phyloP scores from a whole-genome alignment of 2,113 vertebrate genomes.

The Leucoraja erinaceus region DNA sequence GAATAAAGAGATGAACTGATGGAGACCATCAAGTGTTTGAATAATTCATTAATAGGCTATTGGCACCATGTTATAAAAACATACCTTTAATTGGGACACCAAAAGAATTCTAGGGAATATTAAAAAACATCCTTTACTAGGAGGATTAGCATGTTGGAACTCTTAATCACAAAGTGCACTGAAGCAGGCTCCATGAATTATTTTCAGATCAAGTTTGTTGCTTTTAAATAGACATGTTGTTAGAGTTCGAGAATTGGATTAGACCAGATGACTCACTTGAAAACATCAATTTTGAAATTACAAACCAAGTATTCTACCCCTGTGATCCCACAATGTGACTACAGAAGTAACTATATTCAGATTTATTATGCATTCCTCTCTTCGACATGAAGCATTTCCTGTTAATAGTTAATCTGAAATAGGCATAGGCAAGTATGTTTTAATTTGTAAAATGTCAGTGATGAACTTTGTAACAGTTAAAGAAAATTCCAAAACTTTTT shows the following conservation, averaged over 20 bases:
- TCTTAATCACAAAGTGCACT: too few relatives aligned
- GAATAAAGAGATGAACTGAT: background rate
- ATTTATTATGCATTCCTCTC: background rate
- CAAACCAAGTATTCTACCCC: background rate
- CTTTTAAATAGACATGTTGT: background rate
- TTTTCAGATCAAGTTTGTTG: background rate
- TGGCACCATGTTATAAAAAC: too few relatives aligned
- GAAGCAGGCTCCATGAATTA: background rate
- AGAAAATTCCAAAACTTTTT: too few relatives aligned
- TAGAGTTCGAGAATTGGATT: background rate
- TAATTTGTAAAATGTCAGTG: conserved; percentile 19
- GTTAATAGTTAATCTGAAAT: conserved; percentile 13
- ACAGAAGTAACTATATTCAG: background rate
- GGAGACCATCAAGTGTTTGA: background rate
- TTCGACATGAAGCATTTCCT: background rate
- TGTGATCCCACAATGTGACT: background rate
- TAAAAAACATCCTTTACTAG: background rate
- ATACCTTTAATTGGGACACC: background rate
- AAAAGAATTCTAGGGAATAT: background rate
- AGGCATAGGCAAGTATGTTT: background rate
- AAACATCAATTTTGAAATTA: too few relatives aligned
- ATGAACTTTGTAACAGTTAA: background rate
- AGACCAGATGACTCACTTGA: background rate
- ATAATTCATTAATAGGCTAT: background rate
- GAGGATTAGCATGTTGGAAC: too few relatives aligned